phyloP scores from a whole-genome alignment of 2,888 invertebrate genomes.

The Eupeodes latifasciatus region DNA sequence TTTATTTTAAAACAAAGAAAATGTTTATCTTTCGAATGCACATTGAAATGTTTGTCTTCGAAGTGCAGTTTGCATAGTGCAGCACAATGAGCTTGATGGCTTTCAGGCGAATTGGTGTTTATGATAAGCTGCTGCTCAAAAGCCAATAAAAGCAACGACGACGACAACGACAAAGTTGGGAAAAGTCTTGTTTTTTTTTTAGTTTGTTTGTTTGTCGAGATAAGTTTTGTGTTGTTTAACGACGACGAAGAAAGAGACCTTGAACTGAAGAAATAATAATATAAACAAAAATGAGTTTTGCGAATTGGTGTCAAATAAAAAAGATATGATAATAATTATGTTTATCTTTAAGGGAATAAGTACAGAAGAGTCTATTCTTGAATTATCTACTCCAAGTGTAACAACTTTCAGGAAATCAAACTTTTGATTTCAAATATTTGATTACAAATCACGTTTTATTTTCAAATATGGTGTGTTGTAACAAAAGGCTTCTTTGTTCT shows the following conservation, averaged over 20 bases:
- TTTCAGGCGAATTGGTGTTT: neutral
- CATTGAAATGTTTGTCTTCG: conserved; percentile 8
- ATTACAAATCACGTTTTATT: no score
- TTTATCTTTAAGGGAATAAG: neutral
- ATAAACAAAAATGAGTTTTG: neutral
- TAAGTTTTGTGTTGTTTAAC: neutral
- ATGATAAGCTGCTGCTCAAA: neutral
- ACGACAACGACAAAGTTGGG: neutral
- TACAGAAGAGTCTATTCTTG: no score
- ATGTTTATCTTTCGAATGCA: conserved; percentile 55
- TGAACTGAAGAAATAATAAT: neutral
- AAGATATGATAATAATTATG: neutral
- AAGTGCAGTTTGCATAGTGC: neutral
- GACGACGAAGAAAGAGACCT: neutral
- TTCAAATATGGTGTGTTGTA: no score
- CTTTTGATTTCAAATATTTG: no score
- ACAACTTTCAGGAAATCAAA: no score
- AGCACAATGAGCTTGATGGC: neutral
- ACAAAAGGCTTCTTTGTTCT: no score
- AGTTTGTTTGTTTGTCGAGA: neutral
- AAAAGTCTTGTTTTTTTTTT: neutral
- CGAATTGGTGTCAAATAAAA: neutral
- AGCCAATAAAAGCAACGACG: neutral
- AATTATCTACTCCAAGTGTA: no score
- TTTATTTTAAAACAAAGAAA: conserved; percentile 44